Evolutionary conservation across 2,113 vertebrate species (phyloP).

Genomic region (Regulus satrapa): DNA sequence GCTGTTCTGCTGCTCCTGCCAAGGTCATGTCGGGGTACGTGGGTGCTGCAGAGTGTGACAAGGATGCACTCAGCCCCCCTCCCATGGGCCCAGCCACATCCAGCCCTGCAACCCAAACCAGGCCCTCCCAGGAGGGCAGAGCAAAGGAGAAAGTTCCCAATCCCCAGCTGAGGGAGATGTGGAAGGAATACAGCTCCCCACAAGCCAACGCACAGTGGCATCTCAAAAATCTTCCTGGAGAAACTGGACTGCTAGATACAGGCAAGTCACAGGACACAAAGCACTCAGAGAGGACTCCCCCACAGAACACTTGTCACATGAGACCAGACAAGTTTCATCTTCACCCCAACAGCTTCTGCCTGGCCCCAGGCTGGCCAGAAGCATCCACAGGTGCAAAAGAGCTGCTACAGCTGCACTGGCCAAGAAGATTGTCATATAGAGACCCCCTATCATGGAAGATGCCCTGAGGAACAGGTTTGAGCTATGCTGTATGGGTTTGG

Average conservation of each 20-base stretch:
- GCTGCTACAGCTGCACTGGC: background rate
- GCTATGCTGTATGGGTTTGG: background rate
- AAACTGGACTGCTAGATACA: background rate
- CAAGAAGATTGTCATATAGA: background rate
- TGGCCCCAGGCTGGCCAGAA: background rate
- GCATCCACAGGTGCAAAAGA: background rate
- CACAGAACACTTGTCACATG: background rate
- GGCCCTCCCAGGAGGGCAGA: background rate
- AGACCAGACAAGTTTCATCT: rapidly evolving
- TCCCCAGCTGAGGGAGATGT: background rate
- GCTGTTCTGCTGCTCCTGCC: background rate
- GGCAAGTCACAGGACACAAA: background rate
- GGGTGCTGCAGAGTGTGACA: rapidly evolving
- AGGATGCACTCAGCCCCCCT: background rate
- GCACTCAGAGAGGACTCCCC: background rate
- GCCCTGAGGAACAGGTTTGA: background rate
- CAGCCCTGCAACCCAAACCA: background rate
- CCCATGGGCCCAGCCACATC: background rate
- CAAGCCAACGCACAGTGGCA: rapidly evolving
- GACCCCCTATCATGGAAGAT: background rate
- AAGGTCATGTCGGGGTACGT: rapidly evolving
- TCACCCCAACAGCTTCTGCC: background rate
- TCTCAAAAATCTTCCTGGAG: background rate
- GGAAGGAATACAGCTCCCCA: rapidly evolving
- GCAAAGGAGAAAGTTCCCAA: background rate